These are phyloP conservation scores for Sclerodermus sp. DNA, from an alignment of 2,888 invertebrate genomes.

Conservation along the genomic window DNA sequence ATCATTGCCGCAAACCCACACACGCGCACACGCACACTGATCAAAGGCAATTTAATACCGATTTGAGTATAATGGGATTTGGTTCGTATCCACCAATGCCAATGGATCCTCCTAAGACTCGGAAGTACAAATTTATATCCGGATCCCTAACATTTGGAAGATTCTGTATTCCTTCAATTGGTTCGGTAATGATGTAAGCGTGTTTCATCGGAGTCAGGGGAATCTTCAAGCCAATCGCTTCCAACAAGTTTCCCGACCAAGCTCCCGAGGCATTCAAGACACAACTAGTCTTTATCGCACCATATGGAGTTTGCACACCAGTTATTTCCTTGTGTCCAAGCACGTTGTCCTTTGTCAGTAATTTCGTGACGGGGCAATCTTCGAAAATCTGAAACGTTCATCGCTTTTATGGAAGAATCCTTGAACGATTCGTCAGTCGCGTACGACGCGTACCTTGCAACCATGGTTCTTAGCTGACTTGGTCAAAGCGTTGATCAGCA, in stretches of 20 bases:
- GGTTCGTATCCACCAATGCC: slow-evolving; percentile 86
- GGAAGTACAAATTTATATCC: slow-evolving; percentile 79
- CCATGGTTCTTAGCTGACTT: slow-evolving; percentile 73
- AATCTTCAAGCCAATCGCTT: slow-evolving; percentile 69
- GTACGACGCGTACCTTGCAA: slow-evolving; percentile 63
- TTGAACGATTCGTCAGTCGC: background rate
- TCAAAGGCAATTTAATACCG: slow-evolving; percentile 57
- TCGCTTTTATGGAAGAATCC: no score
- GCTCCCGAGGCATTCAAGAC: slow-evolving; percentile 82
- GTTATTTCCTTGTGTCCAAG: slow-evolving; percentile 70
- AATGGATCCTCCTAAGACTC: slow-evolving; percentile 81
- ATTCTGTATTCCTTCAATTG: slow-evolving; percentile 72
- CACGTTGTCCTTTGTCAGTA: slow-evolving; percentile 68
- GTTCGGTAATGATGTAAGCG: slow-evolving; percentile 82
- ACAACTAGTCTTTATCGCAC: slow-evolving; percentile 74
- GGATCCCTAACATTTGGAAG: slow-evolving; percentile 86
- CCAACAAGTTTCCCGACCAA: slow-evolving; percentile 78
- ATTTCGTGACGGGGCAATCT: slow-evolving; percentile 73
- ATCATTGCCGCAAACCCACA: no score
- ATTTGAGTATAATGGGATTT: slow-evolving; percentile 79
- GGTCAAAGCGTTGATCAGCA: slow-evolving; percentile 74
- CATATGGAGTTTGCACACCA: slow-evolving; percentile 76
- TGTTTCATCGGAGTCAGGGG: slow-evolving; percentile 86
- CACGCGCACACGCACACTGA: no score
- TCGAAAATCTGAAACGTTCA: slow-evolving; percentile 82